Evolutionary conservation across 2,113 vertebrate species (phyloP).

Genomic region (Sarotherodon lohbergeri): DNA sequence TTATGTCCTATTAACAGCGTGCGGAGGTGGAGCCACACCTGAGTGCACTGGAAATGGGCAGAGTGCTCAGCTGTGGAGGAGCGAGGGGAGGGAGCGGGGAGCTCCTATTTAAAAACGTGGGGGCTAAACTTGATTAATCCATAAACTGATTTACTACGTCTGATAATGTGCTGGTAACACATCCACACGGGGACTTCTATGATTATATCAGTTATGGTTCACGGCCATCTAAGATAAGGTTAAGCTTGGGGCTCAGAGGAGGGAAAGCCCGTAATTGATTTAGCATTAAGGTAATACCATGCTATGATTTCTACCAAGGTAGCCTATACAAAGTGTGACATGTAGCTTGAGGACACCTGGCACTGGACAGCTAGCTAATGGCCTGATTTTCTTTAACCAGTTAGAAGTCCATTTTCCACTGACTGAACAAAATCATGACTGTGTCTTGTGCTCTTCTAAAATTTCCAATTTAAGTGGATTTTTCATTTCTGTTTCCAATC

Average conservation of each 20-base stretch:
- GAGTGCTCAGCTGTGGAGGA: slow-evolving; percentile 20
- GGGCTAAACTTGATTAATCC: slow-evolving; percentile 69
- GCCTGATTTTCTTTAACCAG: neutral
- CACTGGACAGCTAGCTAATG: neutral
- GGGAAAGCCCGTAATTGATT: slow-evolving; percentile 43
- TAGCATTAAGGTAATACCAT: slow-evolving; percentile 29
- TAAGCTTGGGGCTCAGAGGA: slow-evolving; percentile 37
- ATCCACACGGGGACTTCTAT: slow-evolving; percentile 51
- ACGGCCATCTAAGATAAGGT: slow-evolving; percentile 58
- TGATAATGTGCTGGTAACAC: slow-evolving; percentile 66
- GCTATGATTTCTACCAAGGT: slow-evolving; percentile 16
- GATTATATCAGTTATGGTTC: slow-evolving; percentile 70
- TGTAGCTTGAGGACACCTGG: neutral
- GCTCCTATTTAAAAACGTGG: slow-evolving; percentile 28
- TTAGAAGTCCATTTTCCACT: neutral
- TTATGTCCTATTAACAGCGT: slow-evolving; percentile 63
- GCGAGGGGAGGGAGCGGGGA: neutral
- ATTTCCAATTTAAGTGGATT: neutral
- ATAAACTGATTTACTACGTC: slow-evolving; percentile 66
- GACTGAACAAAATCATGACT: neutral
- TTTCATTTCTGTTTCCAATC: neutral
- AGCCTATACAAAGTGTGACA: slow-evolving; percentile 22
- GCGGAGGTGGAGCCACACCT: slow-evolving; percentile 63
- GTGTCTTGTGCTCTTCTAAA: neutral
- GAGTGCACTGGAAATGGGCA: slow-evolving; percentile 54